Evolutionary conservation across 2,113 vertebrate species (phyloP).

Genomic region (Columba janthina): DNA sequence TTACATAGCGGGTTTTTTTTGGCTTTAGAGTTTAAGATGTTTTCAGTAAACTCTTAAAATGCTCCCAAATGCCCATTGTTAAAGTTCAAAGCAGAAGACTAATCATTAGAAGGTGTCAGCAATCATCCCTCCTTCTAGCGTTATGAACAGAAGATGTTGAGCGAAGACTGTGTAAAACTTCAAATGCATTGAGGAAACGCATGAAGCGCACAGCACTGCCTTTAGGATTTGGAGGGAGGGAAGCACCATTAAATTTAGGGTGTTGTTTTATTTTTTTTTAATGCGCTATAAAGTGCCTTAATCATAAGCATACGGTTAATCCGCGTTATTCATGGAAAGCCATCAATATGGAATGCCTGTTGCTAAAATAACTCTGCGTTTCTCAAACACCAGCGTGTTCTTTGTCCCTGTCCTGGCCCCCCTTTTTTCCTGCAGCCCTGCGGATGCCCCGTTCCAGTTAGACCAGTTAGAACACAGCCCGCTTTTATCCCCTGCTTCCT

Average conservation of each 20-base stretch:
- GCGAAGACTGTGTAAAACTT: neutral
- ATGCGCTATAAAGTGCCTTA: neutral
- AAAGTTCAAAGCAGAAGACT: slow-evolving; percentile 43
- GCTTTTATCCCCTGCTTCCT: slow-evolving; percentile 58
- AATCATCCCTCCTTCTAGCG: neutral
- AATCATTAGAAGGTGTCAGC: slow-evolving; percentile 35
- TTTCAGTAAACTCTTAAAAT: slow-evolving; percentile 29
- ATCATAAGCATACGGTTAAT: neutral
- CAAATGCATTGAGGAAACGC: neutral
- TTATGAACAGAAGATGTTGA: neutral
- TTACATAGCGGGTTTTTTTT: neutral
- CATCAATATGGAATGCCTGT: neutral
- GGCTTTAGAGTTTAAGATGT: slow-evolving; percentile 4
- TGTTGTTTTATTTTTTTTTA: neutral
- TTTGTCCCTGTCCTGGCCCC: neutral
- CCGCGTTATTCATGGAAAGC: neutral
- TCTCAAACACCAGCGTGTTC: neutral
- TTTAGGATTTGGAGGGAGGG: neutral
- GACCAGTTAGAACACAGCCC: neutral
- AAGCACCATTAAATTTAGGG: neutral
- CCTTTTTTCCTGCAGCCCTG: slow-evolving; percentile 36
- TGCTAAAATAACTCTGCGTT: slow-evolving; percentile 1
- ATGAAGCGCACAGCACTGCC: neutral
- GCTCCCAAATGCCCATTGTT: neutral
- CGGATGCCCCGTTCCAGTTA: neutral